Evolutionary conservation across 1,140 invertebrate species (phyloP).

Genomic region (Drosophila obscura): DNA sequence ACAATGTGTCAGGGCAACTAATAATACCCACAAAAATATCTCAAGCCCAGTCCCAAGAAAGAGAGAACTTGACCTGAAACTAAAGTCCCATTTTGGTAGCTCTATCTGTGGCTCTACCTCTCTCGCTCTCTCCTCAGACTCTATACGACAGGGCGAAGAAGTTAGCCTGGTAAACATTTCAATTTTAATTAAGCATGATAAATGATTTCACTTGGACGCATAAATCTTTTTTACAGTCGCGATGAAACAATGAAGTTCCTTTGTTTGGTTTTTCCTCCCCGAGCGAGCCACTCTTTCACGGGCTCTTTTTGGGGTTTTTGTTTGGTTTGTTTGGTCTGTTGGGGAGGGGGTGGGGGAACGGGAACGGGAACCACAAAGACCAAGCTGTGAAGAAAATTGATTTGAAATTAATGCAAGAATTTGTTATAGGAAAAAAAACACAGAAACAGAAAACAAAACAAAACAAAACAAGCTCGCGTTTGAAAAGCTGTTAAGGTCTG

Average conservation of each 20-base stretch:
- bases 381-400: conserved; percentile 83
- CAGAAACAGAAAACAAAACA: too few relatives aligned
- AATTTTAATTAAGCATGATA: conserved; percentile 84
- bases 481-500: conserved; percentile 73
- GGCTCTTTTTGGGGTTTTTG: conserved; percentile 13
- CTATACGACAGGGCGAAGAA: conserved; percentile 36
- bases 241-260: conserved; percentile 81
- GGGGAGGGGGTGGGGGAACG: too few relatives aligned
- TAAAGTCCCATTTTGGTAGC: conserved; percentile 53
- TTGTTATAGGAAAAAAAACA: conserved; percentile 79
- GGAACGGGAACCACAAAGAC: conserved; percentile 31
- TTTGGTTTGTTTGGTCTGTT: background rate
- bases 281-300: conserved; percentile 47
- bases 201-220: conserved; percentile 83
- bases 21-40: conserved; percentile 44
- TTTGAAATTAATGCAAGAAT: conserved; percentile 84
- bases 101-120: background rate
- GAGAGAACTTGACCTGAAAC: conserved; percentile 48
- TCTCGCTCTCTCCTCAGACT: background rate
- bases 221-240: conserved; percentile 82
- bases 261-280: conserved; percentile 51
- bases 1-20: conserved; percentile 74
- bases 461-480: conserved; percentile 70
- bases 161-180: conserved; percentile 79
- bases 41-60: conserved; percentile 3